Evolutionary conservation across 2,797 vertebrate genomes (phyloP), one percentile per base, ranked within the genome.

Genomic region (Acanthiza pusilla): DNA sequence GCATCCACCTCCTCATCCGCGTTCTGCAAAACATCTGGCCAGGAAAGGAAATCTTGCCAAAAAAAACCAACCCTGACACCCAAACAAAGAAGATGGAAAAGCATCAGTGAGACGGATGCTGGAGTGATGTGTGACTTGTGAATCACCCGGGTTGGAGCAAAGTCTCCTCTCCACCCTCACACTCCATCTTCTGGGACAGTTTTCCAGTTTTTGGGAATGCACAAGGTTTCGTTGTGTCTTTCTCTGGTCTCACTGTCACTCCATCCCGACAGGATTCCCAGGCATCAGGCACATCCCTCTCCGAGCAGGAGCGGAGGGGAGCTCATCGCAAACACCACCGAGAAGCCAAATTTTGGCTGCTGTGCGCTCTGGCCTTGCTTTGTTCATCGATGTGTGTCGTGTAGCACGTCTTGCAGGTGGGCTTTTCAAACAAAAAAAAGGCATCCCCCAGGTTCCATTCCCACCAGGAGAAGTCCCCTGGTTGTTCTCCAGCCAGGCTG

Each of bases 1-100:
- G 76, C 84, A 74, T 34, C 16, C 82, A 42, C 79, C 82, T 96
- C 88, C 85, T 58, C 27, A 34, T 75, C 93, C 16, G 42, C 38
- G 81, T 84, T 81, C 96, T 85, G 85, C 89, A 70, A 95, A 94
- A 92, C 95, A 90, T 61, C 91, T 80, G 85, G 90, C 89, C 92
- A 93, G 93, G 85, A 96, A 95, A 91, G 77, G 71, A 84, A 95
- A 96, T 60, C 92, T 94, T 96, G 95, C 53, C 96, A 93, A 94
- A 70, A 66, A 34, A 30, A 30, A 21, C 20, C 57, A 72, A 36
- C 19, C 78, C 85, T 51, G 45, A 80, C 58, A 73, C 26, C 75
- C 89, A 95, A 84, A 88, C 45, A 34, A 45, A 60, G 36, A 81
- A 63, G 92, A 81, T 30, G 80, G 91, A 86, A 85, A 87, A 79